These are phyloP conservation scores for Aethina tumida DNA, from an alignment of 1,140 invertebrate species.

Conservation along the genomic window DNA sequence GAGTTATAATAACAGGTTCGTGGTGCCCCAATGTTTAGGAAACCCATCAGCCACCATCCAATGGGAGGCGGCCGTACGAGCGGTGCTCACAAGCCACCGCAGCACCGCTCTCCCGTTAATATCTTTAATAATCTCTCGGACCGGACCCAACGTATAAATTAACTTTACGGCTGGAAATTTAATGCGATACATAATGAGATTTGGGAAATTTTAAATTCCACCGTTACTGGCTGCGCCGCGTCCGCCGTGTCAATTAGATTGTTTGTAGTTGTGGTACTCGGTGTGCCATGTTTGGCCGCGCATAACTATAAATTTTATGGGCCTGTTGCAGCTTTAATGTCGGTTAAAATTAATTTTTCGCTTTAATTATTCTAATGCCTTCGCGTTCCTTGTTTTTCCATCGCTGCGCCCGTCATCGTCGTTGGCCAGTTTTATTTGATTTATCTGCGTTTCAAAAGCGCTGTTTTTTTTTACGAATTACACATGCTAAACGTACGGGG, in stretches of 20 bases:
- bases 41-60: constrained; percentile 26
- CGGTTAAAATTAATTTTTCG: too few relatives aligned
- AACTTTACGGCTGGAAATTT: constrained; percentile 30
- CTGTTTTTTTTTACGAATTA: too few relatives aligned
- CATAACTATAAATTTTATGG: too few relatives aligned
- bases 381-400: too few relatives aligned
- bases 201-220: constrained; percentile 29
- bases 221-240: too few relatives aligned
- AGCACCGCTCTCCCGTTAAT: constrained; percentile 20
- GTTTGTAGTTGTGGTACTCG: constrained; percentile 10
- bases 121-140: constrained; percentile 29
- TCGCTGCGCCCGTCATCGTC: too few relatives aligned
- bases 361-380: too few relatives aligned
- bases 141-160: constrained; percentile 25
- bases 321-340: too few relatives aligned
- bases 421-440: too few relatives aligned
- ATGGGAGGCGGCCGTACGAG: constrained; percentile 16
- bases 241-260: constrained; percentile 15
- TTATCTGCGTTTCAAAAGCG: too few relatives aligned
- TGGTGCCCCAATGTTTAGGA: constrained; percentile 22
- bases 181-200: constrained; percentile 31
- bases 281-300: too few relatives aligned
- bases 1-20: constrained; percentile 30
- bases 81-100: constrained; percentile 1
- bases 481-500: too few relatives aligned